A percentile compares a stretch with the other conserved stretches of the same genome.
Evolutionary conservation across 2,888 invertebrate species (phyloP).

Genomic region (Gasteruption jaculator): DNA sequence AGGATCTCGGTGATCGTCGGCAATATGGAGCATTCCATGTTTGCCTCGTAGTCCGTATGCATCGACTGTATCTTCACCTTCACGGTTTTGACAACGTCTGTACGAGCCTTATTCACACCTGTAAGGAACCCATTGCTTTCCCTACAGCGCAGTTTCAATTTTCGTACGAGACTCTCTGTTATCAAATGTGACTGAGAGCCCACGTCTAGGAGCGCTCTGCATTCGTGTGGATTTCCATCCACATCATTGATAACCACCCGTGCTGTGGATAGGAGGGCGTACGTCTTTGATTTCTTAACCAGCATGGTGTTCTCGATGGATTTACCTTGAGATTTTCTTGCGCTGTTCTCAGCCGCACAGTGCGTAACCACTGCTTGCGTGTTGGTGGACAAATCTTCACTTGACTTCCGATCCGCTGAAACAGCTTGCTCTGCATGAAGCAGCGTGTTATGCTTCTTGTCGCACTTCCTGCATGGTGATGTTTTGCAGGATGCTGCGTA

Average conservation of each 20-base stretch:
- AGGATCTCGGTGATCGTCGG: constrained; percentile 17
- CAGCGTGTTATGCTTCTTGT: constrained; percentile 14
- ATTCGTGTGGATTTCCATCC: constrained; percentile 11
- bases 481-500: constrained; percentile 2
- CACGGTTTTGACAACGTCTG: background rate
- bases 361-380: constrained; percentile 2
- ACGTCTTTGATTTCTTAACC: no score
- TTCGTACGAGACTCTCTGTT: constrained; percentile 12
- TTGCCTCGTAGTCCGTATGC: constrained; percentile 5
- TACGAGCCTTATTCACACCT: constrained; percentile 3
- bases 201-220: constrained; percentile 18
- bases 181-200: constrained; percentile 21
- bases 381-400: constrained; percentile 4
- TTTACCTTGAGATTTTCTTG: no score
- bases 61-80: constrained; percentile 10
- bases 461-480: constrained; percentile 12
- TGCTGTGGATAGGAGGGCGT: constrained; percentile 12
- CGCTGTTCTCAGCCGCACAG: constrained; percentile 2
- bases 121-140: background rate
- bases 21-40: constrained; percentile 17
- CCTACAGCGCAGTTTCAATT: constrained; percentile 10
- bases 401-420: constrained; percentile 5
- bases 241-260: constrained; percentile 17
- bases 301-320: no score
- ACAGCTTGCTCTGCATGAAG: constrained; percentile 15